Evolutionary conservation across 2,888 invertebrate species (phyloP), one percentile per base, ranked within the genome.

Genomic region (Drosophila longiperda): DNA sequence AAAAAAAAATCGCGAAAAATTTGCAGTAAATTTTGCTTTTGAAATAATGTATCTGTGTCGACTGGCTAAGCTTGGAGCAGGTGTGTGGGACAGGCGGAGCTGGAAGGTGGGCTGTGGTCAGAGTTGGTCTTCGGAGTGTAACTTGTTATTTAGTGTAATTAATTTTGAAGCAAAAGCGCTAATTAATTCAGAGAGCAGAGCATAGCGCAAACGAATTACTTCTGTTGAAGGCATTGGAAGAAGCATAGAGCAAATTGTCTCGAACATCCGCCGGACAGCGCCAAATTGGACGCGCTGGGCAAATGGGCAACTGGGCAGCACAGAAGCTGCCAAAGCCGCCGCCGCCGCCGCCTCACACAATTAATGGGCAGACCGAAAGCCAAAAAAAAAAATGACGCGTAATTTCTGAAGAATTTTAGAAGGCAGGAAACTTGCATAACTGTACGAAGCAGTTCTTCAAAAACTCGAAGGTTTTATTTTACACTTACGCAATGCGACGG

Each of bases 111-210:
- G 20, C 9, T 55, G 50, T 32, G 15, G n/a, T n/a, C 34, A 45
- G 52, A 53, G 68, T 64, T 69, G 66, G 68, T 54, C 87, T 73
- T 57, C 73, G 71, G 66, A 89, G 78, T 86, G 85, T 86, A 86
- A 86, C 90, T 87, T 89, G 85, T 86, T 89, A 86, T 86, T 86
- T 86, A 80, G 67, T 67, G 88, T 86, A 86, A 86, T 89, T 86
- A 86, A 86, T 86, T 86, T 89, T 75, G 66, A 80, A 67, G 73
- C 85, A 73, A 87, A 65, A 89, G 85, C 89, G 90, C 86, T 86
- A 89, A 86, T 86, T 86, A 86, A 89, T 85, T 85, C 85, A 75
- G 78, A 81, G 81, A 63, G 78, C 71, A 63, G 48, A 33, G 67
- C 65, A 55, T 26, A 53, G 59, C 64, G 65, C 57, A 64, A 68